Base-by-base conservation (phyloP, 2,888 invertebrate species). In the Sepioteuthis lessoniana region DNA sequence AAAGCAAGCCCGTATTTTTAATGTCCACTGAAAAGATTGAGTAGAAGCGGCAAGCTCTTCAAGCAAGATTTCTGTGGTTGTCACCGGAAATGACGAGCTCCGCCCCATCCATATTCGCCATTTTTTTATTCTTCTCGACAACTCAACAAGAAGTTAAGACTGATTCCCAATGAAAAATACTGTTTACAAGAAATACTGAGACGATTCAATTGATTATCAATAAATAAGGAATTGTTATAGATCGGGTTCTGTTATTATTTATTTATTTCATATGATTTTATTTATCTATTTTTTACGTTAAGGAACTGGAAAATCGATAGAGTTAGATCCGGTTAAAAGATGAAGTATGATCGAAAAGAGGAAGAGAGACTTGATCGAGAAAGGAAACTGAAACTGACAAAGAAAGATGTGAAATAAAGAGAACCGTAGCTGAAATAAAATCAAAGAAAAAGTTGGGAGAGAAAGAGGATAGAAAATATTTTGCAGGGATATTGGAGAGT, bases 71-170 rank as follows among this genome's bases (percentile, higher is more conserved):
- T 76, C n/a, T n/a, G 19, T 76, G 76, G 76, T 35, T 76, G 76
- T 76, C 76, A 76, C n/a, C 76, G 76, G 76, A 76, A 76, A 76
- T 35, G 76, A 76, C 35, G n/a, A 76, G n/a, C 76, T n/a, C 76
- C 76, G 4, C 76, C 55, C 55, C 55, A 25, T 55, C 55, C 21
- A 55, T 55, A 76, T 16, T n/a, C 76, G 76, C 76, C 35, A n/a
- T 76, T 35, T 76, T 76, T 76, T 76, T 13, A n/a, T 76, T 31
- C 25, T 60, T 31, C 76, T 76, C 19, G n/a, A n/a, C 76, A 76
- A n/a, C 76, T 76, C 35, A n/a, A 2, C 76, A 76, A n/a, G n/a
- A 76, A 76, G 76, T 76, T 76, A 76, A 76, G 76, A 76, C 35
- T 76, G n/a, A 76, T n/a, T n/a, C 76, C n/a, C n/a, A 76, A 13